A percentile compares a stretch with the other conserved stretches of the same genome.
Conservation (phyloP, 1,140 invertebrate genomes). For the Myzus persicae region DNA sequence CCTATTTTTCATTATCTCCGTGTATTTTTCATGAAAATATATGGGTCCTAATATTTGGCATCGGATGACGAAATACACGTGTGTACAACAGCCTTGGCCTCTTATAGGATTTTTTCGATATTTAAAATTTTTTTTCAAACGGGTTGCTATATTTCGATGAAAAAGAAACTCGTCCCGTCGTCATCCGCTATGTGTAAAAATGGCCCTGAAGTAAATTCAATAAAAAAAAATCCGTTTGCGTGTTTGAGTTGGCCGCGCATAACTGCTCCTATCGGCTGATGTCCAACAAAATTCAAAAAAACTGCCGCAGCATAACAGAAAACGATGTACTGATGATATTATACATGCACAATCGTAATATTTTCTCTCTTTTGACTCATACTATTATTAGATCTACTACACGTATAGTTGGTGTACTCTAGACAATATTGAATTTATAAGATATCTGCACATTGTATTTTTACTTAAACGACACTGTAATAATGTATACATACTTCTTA, state of each 20-base stretch:
- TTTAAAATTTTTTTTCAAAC: neutral
- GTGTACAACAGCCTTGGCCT: neutral
- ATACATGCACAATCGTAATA: neutral
- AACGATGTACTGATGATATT: neutral
- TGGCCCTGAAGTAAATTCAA: neutral
- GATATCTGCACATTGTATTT: too few species aligned
- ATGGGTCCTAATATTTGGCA: neutral
- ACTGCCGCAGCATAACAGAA: neutral
- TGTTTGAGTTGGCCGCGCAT: too few species aligned
- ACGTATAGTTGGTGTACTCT: too few species aligned
- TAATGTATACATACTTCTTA: too few species aligned
- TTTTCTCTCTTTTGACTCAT: neutral
- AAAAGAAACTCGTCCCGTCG: neutral
- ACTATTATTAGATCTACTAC: too few species aligned
- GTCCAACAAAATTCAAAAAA: neutral
- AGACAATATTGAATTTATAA: too few species aligned
- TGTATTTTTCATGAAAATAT: neutral
- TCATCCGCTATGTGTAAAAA: neutral
- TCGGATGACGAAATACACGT: neutral
- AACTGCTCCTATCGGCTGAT: neutral
- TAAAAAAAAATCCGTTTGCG: neutral
- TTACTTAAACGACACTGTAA: too few species aligned
- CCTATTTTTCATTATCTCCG: neutral
- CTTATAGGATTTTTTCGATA: neutral
- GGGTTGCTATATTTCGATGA: neutral